Percentiles rank a stretch among this genome's conserved stretches.
These are phyloP conservation scores for Arenaria interpres DNA, from an alignment of 2,113 vertebrate genomes.

Conservation along the genomic window DNA sequence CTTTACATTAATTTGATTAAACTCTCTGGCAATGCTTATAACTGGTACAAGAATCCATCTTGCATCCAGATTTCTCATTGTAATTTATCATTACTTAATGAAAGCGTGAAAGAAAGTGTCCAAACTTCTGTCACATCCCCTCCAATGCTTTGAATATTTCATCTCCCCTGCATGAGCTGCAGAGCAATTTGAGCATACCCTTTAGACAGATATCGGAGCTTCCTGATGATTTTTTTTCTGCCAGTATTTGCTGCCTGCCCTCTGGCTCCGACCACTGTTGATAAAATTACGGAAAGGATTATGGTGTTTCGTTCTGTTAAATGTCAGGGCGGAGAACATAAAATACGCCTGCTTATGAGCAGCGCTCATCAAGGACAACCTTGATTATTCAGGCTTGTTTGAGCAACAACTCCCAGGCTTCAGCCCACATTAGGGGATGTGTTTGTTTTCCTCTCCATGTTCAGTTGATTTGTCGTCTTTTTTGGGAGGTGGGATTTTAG, in stretches of 20 bases:
- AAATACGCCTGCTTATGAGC: not conserved
- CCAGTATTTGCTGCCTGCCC: not conserved
- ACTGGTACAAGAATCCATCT: not conserved
- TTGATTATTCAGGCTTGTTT: not conserved
- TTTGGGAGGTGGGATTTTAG: not conserved
- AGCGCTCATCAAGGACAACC: not conserved
- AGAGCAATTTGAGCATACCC: not conserved
- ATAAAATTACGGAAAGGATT: not conserved
- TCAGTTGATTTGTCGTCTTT: not conserved
- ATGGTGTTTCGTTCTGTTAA: not conserved
- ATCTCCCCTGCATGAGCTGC: not conserved
- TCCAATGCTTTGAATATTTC: not conserved
- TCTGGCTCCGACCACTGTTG: not conserved
- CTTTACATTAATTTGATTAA: not conserved
- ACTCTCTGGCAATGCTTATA: not conserved
- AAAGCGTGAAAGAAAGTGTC: not conserved
- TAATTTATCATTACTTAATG: constrained; percentile 19
- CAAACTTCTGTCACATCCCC: not conserved
- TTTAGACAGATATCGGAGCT: not conserved
- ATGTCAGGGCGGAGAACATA: not conserved
- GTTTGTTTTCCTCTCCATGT: not conserved
- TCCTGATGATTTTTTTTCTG: not conserved
- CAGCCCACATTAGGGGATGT: not conserved
- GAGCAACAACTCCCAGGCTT: not conserved
- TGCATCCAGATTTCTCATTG: not conserved